Percentiles rank a stretch among this genome's conserved stretches.
These are phyloP conservation scores for Poecile montanus DNA, from an alignment of 2,797 vertebrate genomes.

Conservation along the genomic window DNA sequence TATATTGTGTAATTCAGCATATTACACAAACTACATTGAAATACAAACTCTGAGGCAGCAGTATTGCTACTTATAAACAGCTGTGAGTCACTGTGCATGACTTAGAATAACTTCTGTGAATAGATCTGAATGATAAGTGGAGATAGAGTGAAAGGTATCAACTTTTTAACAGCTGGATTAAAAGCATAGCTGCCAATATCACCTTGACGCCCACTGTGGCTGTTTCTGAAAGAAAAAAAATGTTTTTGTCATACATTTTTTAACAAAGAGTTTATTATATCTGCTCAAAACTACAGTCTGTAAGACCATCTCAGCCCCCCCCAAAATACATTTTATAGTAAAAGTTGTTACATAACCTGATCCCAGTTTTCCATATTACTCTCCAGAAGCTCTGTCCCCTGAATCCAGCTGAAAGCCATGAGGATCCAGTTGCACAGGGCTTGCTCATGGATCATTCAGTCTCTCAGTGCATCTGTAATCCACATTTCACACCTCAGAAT, in stretches of 20 bases:
- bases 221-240: not conserved
- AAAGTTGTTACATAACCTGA: not conserved
- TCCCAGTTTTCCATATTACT: not conserved
- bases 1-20: not conserved
- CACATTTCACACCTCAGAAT: slow-evolving; percentile 31
- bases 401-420: not conserved
- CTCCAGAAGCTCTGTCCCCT: not conserved
- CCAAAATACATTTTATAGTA: not conserved
- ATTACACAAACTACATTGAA: not conserved
- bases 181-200: not conserved
- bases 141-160: not conserved
- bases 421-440: not conserved
- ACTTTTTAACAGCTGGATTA: not conserved
- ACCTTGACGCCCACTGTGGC: not conserved
- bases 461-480: not conserved
- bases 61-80: not conserved
- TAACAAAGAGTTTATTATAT: not conserved
- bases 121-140: not conserved
- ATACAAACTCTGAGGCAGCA: not conserved
- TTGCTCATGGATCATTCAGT: not conserved
- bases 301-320: accelerated
- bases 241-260: not conserved
- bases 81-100: not conserved
- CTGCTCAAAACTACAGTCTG: not conserved
- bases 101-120: not conserved